Evolutionary conservation across 2,797 vertebrate species (phyloP).

Genomic region (Enteromius unitaeniatus): DNA sequence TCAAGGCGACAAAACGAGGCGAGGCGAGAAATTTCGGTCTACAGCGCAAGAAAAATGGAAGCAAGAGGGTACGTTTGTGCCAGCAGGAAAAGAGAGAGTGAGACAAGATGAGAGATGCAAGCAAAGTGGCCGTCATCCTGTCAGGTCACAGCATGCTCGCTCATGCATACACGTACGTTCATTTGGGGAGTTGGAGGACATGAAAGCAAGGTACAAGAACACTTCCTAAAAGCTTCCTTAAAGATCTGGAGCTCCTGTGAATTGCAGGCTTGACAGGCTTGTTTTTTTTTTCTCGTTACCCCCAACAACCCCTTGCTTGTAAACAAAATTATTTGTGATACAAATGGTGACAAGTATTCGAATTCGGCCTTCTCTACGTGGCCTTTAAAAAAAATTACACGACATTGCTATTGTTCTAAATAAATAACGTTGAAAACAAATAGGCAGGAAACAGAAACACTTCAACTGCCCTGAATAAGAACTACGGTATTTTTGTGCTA

Average conservation of each 20-base stretch:
- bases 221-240: conserved; percentile 33
- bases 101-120: conserved; percentile 19
- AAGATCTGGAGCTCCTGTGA: conserved; percentile 3
- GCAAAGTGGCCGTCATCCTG: conserved; percentile 57
- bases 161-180: conserved; percentile 60
- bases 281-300: too few relatives aligned
- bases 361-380: background rate
- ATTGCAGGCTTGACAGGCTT: background rate
- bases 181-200: conserved; percentile 51
- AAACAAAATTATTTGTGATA: conserved; percentile 8
- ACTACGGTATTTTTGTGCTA: background rate
- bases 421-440: background rate
- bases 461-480: background rate
- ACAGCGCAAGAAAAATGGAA: conserved; percentile 22
- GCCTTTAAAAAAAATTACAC: background rate
- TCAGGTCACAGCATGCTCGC: conserved; percentile 61
- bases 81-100: background rate
- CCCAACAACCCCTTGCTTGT: background rate
- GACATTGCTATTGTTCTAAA: background rate
- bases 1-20: background rate
- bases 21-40: background rate
- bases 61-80: background rate
- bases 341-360: background rate
- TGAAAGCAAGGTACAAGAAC: conserved; percentile 43
- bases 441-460: background rate